Conservation (phyloP, 2,888 invertebrate genomes). For the Ennomos quercinarius region DNA sequence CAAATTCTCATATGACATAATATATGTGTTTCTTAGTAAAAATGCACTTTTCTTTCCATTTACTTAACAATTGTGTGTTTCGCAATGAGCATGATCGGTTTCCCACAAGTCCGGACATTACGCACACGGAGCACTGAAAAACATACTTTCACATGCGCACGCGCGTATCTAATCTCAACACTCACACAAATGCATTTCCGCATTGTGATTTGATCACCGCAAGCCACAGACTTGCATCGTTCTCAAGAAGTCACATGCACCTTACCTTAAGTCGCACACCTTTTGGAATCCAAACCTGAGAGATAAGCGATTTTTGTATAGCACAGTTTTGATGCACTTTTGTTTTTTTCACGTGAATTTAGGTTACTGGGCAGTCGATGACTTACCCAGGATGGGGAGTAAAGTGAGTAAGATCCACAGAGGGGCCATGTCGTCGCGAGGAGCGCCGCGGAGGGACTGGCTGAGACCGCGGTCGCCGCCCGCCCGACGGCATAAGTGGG, state of each 20-base stretch:
- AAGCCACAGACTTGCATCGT: constrained; percentile 12
- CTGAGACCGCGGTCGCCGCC: constrained; percentile 58
- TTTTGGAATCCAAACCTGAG: constrained; percentile 15
- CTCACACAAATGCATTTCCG: constrained; percentile 56
- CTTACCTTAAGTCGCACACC: constrained; percentile 19
- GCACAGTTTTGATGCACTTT: constrained; percentile 47
- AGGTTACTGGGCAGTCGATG: constrained; percentile 35
- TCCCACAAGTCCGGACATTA: constrained; percentile 68
- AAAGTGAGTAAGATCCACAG: constrained; percentile 79
- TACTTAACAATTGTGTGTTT: constrained; percentile 28
- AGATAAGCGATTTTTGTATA: constrained; percentile 50
- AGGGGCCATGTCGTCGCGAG: constrained; percentile 80
- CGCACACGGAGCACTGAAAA: constrained; percentile 46
- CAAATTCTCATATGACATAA: too few species aligned
- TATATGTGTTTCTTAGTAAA: too few species aligned
- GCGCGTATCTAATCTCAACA: constrained; percentile 46
- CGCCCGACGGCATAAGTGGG: constrained; percentile 53
- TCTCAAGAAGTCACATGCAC: constrained; percentile 15
- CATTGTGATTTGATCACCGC: constrained; percentile 18
- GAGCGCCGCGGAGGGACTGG: constrained; percentile 77
- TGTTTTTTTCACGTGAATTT: constrained; percentile 38
- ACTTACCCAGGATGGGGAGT: constrained; percentile 83
- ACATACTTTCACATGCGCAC: constrained; percentile 56
- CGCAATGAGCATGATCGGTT: constrained; percentile 43
- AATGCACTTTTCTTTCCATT: neutral